A percentile compares a stretch with the other conserved stretches of the same genome.
Evolutionary conservation across 2,113 vertebrate genomes (phyloP).

Genomic region (Quiscalus mexicanus): DNA sequence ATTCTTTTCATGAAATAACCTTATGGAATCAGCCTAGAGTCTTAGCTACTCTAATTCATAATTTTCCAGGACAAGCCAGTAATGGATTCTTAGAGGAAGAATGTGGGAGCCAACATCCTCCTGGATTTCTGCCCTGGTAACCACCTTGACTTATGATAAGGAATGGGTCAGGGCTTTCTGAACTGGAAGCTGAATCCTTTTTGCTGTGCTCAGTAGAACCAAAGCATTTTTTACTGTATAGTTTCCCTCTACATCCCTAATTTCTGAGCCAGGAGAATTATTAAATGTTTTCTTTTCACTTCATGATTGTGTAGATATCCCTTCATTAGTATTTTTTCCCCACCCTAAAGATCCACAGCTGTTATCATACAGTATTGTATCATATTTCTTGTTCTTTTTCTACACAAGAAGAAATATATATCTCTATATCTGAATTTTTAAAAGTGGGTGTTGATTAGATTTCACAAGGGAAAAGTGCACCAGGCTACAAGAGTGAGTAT

Average conservation of each 20-base stretch:
- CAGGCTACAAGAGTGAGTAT: background rate
- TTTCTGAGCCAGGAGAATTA: background rate
- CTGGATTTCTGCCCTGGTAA: background rate
- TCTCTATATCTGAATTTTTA: constrained; percentile 14
- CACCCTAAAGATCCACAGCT: background rate
- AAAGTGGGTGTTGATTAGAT: constrained; percentile 42
- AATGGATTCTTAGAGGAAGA: background rate
- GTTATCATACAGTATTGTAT: background rate
- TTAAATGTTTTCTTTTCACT: background rate
- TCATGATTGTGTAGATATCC: background rate
- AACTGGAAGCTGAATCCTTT: background rate
- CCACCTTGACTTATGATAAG: background rate
- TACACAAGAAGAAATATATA: background rate
- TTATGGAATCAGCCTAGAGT: background rate
- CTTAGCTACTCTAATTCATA: background rate
- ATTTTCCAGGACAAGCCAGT: background rate
- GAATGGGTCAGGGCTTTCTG: background rate
- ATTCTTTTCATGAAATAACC: background rate
- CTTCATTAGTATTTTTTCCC: background rate
- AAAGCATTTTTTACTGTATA: background rate
- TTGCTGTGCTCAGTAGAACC: background rate
- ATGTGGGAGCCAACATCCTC: background rate
- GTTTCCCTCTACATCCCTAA: background rate
- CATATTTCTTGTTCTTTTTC: background rate
- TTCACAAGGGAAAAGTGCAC: constrained; percentile 25